Evolutionary conservation across 1,140 invertebrate genomes (phyloP).

Genomic region (Drosophila pseudoobscura): DNA sequence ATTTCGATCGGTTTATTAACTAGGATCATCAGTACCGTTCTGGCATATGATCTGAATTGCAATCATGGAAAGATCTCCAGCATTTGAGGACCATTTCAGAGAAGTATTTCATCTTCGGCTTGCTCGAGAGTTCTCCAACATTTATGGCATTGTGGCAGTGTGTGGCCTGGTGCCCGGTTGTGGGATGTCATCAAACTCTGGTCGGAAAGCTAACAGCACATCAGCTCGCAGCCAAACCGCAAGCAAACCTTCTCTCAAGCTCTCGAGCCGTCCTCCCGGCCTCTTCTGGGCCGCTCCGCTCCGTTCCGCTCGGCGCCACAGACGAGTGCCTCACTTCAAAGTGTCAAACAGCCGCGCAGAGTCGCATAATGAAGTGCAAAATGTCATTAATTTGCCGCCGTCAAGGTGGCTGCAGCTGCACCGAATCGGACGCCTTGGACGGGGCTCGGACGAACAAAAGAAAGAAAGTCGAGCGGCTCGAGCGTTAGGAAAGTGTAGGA

Average conservation of each 20-base stretch:
- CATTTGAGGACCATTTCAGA: too few relatives aligned
- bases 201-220: slow-evolving; percentile 46
- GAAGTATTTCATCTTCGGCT: too few relatives aligned
- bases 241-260: too few relatives aligned
- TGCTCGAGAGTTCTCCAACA: too few relatives aligned
- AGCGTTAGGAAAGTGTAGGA: slow-evolving; percentile 46
- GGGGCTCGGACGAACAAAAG: slow-evolving; percentile 58
- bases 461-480: slow-evolving; percentile 62
- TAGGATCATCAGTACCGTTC: too few relatives aligned
- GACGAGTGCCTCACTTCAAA: slow-evolving; percentile 80
- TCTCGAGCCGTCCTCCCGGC: background rate
- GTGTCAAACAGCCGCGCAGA: slow-evolving; percentile 78
- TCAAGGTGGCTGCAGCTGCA: slow-evolving; percentile 60
- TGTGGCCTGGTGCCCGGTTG: too few relatives aligned
- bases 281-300: slow-evolving; percentile 4
- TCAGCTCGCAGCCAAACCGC: slow-evolving; percentile 13
- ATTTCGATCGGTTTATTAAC: too few relatives aligned
- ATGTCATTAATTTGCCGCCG: slow-evolving; percentile 79
- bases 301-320: slow-evolving; percentile 32
- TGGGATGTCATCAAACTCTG: too few relatives aligned
- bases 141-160: too few relatives aligned
- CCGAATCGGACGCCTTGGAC: background rate
- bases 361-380: slow-evolving; percentile 81
- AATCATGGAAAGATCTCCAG: too few relatives aligned
- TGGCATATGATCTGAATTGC: too few relatives aligned